Percentiles rank a stretch among this genome's conserved stretches.
These are phyloP conservation scores for Gymnogyps californianus DNA, from an alignment of 2,113 vertebrate genomes.

Conservation along the genomic window DNA sequence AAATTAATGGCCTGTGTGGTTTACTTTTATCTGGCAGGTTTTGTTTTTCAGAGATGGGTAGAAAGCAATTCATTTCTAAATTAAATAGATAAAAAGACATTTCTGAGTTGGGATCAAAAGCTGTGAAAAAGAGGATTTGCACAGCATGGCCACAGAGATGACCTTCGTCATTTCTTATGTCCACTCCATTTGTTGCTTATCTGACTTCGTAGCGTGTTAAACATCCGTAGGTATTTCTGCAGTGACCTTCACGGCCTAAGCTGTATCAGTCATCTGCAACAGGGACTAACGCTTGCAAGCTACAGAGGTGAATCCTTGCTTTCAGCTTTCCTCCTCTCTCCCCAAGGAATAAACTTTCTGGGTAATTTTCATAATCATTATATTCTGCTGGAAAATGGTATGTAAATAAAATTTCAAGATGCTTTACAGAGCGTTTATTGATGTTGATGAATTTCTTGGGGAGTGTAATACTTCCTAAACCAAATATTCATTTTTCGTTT, in stretches of 20 bases:
- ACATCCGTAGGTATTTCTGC: not conserved
- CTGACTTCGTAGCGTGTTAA: not conserved
- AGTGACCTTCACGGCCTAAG: not conserved
- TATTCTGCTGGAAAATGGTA: not conserved
- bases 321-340: not conserved
- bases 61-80: not conserved
- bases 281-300: not conserved
- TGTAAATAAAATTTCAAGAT: not conserved
- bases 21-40: not conserved
- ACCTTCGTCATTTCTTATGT: not conserved
- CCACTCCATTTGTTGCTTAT: not conserved
- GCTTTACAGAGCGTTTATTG: not conserved
- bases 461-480: not conserved
- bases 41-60: not conserved
- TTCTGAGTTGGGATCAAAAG: not conserved
- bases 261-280: not conserved
- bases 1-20: not conserved
- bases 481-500: not conserved
- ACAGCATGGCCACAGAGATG: not conserved
- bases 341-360: not conserved
- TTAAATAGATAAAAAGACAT: not conserved
- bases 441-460: not conserved
- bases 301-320: not conserved
- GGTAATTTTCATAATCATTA: not conserved
- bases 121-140: not conserved